Evolutionary conservation across 2,797 vertebrate genomes (phyloP).

Genomic region (Enteromius viviparus): DNA sequence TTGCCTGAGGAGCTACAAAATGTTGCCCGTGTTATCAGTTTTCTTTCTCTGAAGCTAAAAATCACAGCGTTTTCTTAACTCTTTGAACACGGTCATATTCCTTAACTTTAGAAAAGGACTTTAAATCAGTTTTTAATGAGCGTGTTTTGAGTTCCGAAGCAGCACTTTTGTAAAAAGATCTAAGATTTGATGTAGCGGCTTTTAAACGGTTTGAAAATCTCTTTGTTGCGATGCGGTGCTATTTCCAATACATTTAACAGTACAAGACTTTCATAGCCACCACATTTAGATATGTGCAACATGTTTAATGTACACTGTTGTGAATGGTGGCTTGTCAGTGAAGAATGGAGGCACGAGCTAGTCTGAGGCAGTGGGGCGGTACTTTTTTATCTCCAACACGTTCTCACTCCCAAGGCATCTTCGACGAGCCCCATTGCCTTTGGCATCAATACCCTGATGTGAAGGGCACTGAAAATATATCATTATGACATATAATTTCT

Average conservation of each 20-base stretch:
- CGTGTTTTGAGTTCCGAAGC: not conserved
- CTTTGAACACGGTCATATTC: conserved; percentile 28
- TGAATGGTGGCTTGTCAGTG: conserved; percentile 14
- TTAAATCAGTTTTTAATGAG: conserved; percentile 43
- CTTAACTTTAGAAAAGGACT: conserved; percentile 32
- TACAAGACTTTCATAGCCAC: conserved; percentile 1
- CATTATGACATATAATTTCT: conserved; percentile 21
- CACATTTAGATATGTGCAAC: conserved; percentile 3
- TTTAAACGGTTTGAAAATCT: not conserved
- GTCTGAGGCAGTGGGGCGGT: not conserved
- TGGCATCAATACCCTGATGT: conserved; percentile 1
- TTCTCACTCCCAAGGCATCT: conserved; percentile 13
- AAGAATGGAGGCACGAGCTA: not conserved
- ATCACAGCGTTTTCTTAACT: conserved; percentile 26
- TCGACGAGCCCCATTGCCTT: conserved; percentile 13
- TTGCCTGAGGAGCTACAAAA: conserved; percentile 34
- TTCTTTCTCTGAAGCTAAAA: conserved; percentile 23
- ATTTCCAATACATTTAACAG: conserved; percentile 34
- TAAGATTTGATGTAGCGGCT: conserved; percentile 11
- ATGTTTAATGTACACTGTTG: conserved; percentile 21
- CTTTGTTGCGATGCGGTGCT: not conserved
- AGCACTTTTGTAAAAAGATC: conserved; percentile 24
- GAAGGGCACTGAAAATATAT: not conserved
- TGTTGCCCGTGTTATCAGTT: conserved; percentile 31
- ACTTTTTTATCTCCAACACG: not conserved